A percentile compares a stretch with the other conserved stretches of the same genome.
Conservation (phyloP, 2,113 vertebrate species). For the Varanus komodoensis region DNA sequence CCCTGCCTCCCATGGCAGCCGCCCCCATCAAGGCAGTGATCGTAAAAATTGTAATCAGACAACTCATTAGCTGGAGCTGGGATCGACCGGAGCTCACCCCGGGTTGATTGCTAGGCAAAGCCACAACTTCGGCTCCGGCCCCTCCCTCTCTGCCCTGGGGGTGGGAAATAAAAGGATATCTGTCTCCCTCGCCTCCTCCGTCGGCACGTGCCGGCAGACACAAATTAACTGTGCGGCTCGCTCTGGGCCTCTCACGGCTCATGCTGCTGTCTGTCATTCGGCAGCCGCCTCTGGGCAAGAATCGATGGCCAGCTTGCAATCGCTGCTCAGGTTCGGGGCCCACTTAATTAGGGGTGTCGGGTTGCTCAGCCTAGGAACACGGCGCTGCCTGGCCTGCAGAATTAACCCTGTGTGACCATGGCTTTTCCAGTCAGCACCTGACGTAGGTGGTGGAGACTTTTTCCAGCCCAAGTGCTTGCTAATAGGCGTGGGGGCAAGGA, state of each 20-base stretch:
- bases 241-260: neutral
- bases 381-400: neutral
- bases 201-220: neutral
- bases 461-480: no score
- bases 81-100: rapidly evolving
- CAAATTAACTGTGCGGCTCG: neutral
- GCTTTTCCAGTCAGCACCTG: neutral
- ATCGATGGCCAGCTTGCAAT: neutral
- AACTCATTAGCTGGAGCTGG: conserved; percentile 6
- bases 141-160: neutral
- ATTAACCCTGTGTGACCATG: neutral
- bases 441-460: no score
- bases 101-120: neutral
- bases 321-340: neutral
- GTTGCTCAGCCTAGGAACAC: neutral
- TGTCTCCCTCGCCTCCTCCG: neutral
- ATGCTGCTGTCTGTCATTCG: neutral
- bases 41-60: neutral
- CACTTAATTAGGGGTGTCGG: neutral
- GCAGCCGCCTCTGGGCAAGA: neutral
- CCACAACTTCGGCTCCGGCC: neutral
- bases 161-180: neutral
- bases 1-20: no score
- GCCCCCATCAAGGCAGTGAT: rapidly evolving
- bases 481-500: no score